Evolutionary conservation across 1,140 invertebrate genomes (phyloP).

Genomic region (Vollenhovia emeryi): DNA sequence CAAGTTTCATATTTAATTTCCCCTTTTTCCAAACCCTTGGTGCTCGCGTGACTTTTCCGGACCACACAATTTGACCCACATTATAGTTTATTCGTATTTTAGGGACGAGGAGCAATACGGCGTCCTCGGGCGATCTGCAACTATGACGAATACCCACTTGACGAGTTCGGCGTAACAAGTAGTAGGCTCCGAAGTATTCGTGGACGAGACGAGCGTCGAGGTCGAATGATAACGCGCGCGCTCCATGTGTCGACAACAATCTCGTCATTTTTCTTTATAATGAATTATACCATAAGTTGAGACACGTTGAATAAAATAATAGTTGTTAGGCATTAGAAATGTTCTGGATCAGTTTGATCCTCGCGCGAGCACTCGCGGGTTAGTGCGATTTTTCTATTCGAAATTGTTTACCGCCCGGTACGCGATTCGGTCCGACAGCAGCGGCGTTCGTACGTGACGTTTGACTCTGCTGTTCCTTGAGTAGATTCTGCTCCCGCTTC

Average conservation of each 20-base stretch:
- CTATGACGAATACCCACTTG: constrained; percentile 86
- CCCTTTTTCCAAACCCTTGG: background rate
- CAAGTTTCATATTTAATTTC: background rate
- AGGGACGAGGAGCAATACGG: background rate
- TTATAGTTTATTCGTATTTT: too few species aligned
- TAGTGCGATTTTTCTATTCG: background rate
- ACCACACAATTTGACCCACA: too few species aligned
- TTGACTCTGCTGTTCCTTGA: constrained; percentile 79
- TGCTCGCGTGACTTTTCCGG: too few species aligned
- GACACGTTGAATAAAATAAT: too few species aligned
- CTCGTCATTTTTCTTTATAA: too few species aligned
- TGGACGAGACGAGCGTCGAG: constrained; percentile 96
- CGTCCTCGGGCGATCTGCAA: background rate
- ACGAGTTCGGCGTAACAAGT: constrained; percentile 98
- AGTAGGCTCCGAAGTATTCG: constrained; percentile 95
- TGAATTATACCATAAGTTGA: too few species aligned
- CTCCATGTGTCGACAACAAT: constrained; percentile 85
- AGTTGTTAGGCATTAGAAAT: too few species aligned
- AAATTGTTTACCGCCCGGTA: constrained; percentile 61
- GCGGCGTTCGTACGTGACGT: constrained; percentile 70
- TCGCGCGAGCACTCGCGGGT: too few species aligned
- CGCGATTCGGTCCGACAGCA: constrained; percentile 54
- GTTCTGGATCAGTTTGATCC: too few species aligned
- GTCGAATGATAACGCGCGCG: constrained; percentile 97
- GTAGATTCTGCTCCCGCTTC: constrained; percentile 87